Evolutionary conservation across 2,113 vertebrate genomes (phyloP).

Genomic region (Gymnorhina tibicen): DNA sequence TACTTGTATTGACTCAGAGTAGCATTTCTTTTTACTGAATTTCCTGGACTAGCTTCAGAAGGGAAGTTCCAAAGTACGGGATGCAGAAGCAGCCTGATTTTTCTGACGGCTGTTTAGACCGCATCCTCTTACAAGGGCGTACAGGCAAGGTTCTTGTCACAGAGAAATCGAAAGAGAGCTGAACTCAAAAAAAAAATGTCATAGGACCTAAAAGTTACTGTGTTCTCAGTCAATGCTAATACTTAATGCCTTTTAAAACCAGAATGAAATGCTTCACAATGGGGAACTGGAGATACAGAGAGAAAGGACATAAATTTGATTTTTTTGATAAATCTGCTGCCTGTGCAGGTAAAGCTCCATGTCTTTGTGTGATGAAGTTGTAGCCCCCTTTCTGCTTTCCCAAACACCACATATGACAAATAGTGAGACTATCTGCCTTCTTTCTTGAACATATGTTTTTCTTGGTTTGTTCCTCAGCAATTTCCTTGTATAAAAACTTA

Average conservation of each 20-base stretch:
- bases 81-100: neutral
- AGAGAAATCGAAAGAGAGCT: rapidly evolving
- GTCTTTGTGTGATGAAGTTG: neutral
- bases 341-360: neutral
- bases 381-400: neutral
- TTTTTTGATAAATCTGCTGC: neutral
- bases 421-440: neutral
- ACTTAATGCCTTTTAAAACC: neutral
- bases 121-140: neutral
- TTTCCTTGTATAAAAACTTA: neutral
- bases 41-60: neutral
- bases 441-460: neutral
- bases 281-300: neutral
- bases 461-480: neutral
- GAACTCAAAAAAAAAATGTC: neutral
- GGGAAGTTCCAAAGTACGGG: neutral
- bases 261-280: neutral
- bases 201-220: neutral
- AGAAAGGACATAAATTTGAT: neutral
- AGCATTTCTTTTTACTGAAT: neutral
- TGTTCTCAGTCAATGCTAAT: neutral
- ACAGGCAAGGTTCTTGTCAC: neutral
- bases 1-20: neutral
- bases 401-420: neutral
- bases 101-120: neutral